Evolutionary conservation across 1,140 invertebrate genomes (phyloP), one percentile per base, ranked within the genome.

Genomic region (Chionoecetes opilio): DNA sequence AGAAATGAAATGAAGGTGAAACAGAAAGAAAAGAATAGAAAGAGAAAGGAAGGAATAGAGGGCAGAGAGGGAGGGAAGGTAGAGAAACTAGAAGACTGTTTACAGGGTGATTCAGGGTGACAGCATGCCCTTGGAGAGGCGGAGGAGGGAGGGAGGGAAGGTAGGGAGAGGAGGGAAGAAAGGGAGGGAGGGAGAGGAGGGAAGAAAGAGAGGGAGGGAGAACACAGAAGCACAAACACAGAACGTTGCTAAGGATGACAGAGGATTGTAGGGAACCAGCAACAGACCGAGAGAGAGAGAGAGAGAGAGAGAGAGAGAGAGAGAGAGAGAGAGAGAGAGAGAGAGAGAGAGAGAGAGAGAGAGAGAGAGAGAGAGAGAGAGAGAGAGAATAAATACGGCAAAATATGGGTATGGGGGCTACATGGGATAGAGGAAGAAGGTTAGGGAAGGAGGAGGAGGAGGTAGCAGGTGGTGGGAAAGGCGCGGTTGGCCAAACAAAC

Each of bases 401-500:
- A 35, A 21, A 53, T 91, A 53, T 53, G 46, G 46, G 46, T 53
- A 9, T 3, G 46, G 46, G 46, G 21, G 11, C 11, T 9, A 6
- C 5, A 14, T 1, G 88, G 32, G 38, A 46, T 32, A 53, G n/a
- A 90, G 38, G 88, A 90, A 53, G 37, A 41, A 89, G 37, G 37
- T 9, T 17, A 41, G 37, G 31, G 35, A 26, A 84, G 29, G 85
- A 93, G 92, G 38, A 93, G 17, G 35, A 93, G 92, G 37, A 92
- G 92, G 21, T 17, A 94, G 88, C 89, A 95, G 94, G 89, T 91
- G 94, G 94, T 26, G 89, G 94, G 94, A 63, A 87, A 95, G 86
- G 93, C 93, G 86, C 86, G 94, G 90, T 95, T 95, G 89, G 90
- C 89, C 94, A 95, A 95, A 95, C 94, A 95, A 95, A 95, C 93